Evolutionary conservation across 1,140 invertebrate genomes (phyloP).

Genomic region (Tetramorium simillimum): DNA sequence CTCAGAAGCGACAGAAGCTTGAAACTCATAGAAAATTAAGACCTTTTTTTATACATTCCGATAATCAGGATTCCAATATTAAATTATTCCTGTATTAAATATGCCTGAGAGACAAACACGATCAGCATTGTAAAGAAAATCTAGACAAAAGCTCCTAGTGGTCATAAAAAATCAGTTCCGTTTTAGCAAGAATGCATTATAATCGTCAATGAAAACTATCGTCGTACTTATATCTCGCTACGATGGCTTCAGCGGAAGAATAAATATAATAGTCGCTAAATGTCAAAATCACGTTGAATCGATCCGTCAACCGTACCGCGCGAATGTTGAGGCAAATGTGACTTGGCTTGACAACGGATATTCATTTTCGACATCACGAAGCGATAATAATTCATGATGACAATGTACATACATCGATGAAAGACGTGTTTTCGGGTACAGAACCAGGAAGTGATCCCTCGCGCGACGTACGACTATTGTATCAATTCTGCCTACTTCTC

Average conservation of each 20-base stretch:
- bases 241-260: slow-evolving; percentile 11
- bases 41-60: background rate
- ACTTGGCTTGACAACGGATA: background rate
- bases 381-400: background rate
- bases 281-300: slow-evolving; percentile 42
- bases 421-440: background rate
- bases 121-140: background rate
- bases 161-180: background rate
- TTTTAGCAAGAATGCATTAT: background rate
- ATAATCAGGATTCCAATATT: background rate
- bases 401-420: background rate
- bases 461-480: background rate
- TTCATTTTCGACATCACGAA: background rate
- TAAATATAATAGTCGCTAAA: slow-evolving; percentile 21
- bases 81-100: too few species aligned
- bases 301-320: slow-evolving; percentile 15
- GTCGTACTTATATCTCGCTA: background rate
- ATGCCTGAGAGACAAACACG: background rate
- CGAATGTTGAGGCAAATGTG: background rate
- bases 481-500: background rate
- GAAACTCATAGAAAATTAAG: background rate
- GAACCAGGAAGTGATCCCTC: background rate
- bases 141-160: background rate
- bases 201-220: background rate
- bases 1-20: too few species aligned